Percentiles rank a stretch among this genome's conserved stretches.
Evolutionary conservation across 2,113 vertebrate species (phyloP).

Genomic region (Ciconia maguari): DNA sequence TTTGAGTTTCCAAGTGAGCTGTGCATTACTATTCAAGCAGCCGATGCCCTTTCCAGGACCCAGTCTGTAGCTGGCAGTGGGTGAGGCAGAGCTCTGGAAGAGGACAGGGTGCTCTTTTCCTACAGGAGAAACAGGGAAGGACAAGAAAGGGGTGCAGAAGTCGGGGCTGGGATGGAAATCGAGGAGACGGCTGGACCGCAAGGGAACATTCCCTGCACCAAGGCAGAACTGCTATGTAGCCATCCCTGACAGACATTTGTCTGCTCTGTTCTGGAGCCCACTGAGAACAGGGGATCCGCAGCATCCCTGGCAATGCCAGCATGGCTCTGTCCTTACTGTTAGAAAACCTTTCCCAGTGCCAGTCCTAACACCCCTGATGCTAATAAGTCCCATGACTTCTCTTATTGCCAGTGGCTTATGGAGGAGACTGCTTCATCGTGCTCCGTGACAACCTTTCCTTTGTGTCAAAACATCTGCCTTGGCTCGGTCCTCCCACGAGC

Average conservation of each 20-base stretch:
- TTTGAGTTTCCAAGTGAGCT: not conserved
- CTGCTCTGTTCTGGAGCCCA: not conserved
- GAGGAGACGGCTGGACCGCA: accelerated
- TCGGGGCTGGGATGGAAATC: not conserved
- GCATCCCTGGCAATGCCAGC: not conserved
- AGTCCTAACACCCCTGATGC: not conserved
- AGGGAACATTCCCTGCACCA: too few species aligned
- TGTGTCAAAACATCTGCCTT: not conserved
- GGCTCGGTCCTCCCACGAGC: accelerated
- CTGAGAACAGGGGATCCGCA: not conserved
- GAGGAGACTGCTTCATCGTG: accelerated
- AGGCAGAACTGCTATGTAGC: not conserved
- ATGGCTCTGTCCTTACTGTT: not conserved
- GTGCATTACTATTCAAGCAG: accelerated
- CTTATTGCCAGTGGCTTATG: accelerated
- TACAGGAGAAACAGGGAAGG: not conserved
- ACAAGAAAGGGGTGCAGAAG: not conserved
- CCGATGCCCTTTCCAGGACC: too few species aligned
- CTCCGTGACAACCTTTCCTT: accelerated
- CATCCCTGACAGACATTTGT: not conserved
- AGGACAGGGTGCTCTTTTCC: not conserved
- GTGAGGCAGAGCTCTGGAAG: not conserved
- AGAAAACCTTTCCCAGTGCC: not conserved
- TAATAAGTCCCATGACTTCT: not conserved
- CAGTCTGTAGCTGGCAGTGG: not conserved